A percentile compares a stretch with the other conserved stretches of the same genome.
Evolutionary conservation across 2,888 invertebrate species (phyloP).

Genomic region (Drosophila fulvimacula): DNA sequence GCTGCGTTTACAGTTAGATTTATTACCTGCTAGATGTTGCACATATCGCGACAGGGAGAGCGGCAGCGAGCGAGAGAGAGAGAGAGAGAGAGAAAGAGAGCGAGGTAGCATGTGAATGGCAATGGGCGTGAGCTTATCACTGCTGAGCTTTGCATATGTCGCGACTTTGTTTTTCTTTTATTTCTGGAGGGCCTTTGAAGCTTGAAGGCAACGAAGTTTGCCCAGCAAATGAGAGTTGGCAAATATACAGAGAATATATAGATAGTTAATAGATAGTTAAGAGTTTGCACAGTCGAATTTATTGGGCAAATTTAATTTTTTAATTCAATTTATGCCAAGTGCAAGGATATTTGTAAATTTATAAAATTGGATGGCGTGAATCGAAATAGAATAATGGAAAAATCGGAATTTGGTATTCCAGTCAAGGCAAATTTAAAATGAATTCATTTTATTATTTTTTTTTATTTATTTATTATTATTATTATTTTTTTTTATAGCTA

Average conservation of each 20-base stretch:
- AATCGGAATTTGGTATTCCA: too few species aligned
- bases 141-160: constrained; percentile 71
- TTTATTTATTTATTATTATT: too few species aligned
- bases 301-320: constrained; percentile 27
- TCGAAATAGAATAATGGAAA: too few species aligned
- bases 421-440: too few species aligned
- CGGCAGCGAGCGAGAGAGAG: too few species aligned
- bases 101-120: constrained; percentile 5
- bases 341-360: too few species aligned
- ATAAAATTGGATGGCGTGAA: too few species aligned
- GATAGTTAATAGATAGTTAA: constrained; percentile 2
- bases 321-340: constrained; percentile 5
- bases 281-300: constrained; percentile 18
- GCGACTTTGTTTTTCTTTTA: constrained; percentile 58
- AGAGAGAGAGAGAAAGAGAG: background rate
- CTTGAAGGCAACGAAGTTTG: constrained; percentile 13
- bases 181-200: background rate
- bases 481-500: too few species aligned
- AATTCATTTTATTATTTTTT: too few species aligned
- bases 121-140: constrained; percentile 58
- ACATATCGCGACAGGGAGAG: constrained; percentile 57
- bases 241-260: background rate
- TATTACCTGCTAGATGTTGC: constrained; percentile 80
- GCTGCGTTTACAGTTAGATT: constrained; percentile 78
- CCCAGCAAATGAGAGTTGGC: constrained; percentile 8